Evolutionary conservation across 2,797 vertebrate species (phyloP), one percentile per base, ranked within the genome.

Genomic region (Allobates femoralis): DNA sequence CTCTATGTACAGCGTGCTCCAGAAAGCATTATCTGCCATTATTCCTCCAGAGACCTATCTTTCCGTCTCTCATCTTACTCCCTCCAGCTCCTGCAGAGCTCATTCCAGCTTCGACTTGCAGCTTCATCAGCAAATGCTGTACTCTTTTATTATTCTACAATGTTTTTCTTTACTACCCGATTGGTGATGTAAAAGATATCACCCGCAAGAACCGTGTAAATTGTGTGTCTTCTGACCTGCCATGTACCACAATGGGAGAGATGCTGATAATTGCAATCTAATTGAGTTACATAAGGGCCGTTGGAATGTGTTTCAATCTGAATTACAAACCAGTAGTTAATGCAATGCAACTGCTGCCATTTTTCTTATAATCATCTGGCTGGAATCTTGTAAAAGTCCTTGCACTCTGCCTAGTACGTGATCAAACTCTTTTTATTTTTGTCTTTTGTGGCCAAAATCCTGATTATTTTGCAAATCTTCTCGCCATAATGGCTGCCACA

Each of bases 1-100:
- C 5, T 71, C 50, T 79, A 32, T 21, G 16, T 79, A 11, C 62
- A 85, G 18, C 50, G 8, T 79, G 75, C 62, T 67, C 73, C 51
- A 10, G 66, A 85, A 79, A 79, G 76, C 60, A 71, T 85, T 69
- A 85, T 79, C 76, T 85, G 76, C 41, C 76, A 69, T 56, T 46
- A 46, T 84, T 53, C 76, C 84, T 69, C 83, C 62, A 55, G 76
- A 66, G 64, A 85, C 84, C 21, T 21, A 30, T 80, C 66, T 73
- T 77, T 85, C 58, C 12, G 34, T 26, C 55, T 80, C 76, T 73
- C 51, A 73, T 73, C 55, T 51, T 62, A 62, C 84, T 85, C 37
- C 28, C 28, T 53, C 32, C 28, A 19, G 14, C 60, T 78, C 62
- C 64, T 79, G 76, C 84, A 55, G 32, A 79, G 75, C 51, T 71